Conservation (phyloP, 2,888 invertebrate genomes). For the Orthosia gothica region DNA sequence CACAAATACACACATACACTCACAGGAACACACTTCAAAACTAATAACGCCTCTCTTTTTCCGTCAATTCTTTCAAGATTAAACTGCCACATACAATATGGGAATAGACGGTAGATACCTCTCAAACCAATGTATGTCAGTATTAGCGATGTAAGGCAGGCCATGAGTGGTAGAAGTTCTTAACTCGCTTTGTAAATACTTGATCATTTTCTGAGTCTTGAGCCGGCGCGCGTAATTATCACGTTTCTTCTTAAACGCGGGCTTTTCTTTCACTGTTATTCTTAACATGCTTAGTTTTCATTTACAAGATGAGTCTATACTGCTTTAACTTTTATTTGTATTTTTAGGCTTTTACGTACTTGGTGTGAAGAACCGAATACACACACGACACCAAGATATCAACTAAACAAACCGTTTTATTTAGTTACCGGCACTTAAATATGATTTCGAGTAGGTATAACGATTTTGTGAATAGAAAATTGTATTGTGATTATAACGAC, state of each 20-base stretch:
- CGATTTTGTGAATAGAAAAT: background rate
- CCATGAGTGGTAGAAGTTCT: slow-evolving; percentile 83
- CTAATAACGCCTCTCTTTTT: too few species aligned
- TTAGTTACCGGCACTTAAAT: slow-evolving; percentile 15
- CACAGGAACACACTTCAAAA: too few species aligned
- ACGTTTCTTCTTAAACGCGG: slow-evolving; percentile 78
- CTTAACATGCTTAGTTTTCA: slow-evolving; percentile 70
- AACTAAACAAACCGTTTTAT: slow-evolving; percentile 2
- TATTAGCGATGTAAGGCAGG: slow-evolving; percentile 80
- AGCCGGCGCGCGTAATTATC: slow-evolving; percentile 76
- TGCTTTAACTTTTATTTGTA: background rate
- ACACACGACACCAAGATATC: background rate
- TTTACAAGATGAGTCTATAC: slow-evolving; percentile 6
- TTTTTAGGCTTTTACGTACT: background rate
- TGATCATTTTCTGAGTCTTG: slow-evolving; percentile 76
- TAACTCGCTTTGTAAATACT: slow-evolving; percentile 82
- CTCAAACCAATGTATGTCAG: slow-evolving; percentile 82
- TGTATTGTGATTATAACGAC: slow-evolving; percentile 29
- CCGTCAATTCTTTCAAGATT: background rate
- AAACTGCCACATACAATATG: background rate
- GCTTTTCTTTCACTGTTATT: slow-evolving; percentile 72
- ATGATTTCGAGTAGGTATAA: background rate
- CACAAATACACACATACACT: too few species aligned
- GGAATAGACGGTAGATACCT: slow-evolving; percentile 71
- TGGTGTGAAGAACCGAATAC: slow-evolving; percentile 4